These are phyloP conservation scores for Phaedon cochleariae DNA, from an alignment of 2,888 invertebrate genomes.

Conservation along the genomic window DNA sequence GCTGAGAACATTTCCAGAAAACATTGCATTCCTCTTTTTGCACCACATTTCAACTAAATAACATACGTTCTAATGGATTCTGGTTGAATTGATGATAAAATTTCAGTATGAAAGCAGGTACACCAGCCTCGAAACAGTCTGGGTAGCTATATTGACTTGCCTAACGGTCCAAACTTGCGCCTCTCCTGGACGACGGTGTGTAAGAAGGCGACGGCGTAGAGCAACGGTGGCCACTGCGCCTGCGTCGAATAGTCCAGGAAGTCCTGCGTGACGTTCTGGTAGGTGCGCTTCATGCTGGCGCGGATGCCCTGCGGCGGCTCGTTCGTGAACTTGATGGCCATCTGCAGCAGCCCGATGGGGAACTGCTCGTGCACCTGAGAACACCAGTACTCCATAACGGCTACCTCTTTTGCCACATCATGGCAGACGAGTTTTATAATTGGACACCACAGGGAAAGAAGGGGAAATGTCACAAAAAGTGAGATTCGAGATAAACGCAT, in stretches of 20 bases:
- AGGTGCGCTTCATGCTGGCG: conserved; percentile 95
- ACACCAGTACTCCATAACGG: background rate
- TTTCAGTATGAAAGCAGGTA: too few species aligned
- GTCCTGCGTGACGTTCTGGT: conserved; percentile 89
- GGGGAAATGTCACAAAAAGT: too few species aligned
- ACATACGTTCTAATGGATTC: too few species aligned
- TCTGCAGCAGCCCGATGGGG: conserved; percentile 84
- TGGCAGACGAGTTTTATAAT: too few species aligned
- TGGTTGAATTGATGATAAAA: too few species aligned
- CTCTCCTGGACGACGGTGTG: conserved; percentile 96
- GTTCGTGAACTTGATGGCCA: conserved; percentile 97
- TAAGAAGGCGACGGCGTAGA: conserved; percentile 93
- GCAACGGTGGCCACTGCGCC: conserved; percentile 90
- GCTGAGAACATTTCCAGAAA: too few species aligned
- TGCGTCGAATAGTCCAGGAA: conserved; percentile 91
- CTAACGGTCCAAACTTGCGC: conserved; percentile 91
- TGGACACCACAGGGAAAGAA: too few species aligned
- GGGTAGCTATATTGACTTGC: too few species aligned
- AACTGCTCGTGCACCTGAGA: conserved; percentile 83
- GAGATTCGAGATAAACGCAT: too few species aligned
- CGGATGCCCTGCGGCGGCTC: conserved; percentile 94
- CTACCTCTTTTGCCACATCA: background rate
- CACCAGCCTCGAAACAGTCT: too few species aligned
- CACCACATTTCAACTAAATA: too few species aligned
- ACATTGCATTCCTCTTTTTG: too few species aligned